Base-by-base conservation (phyloP, 2,797 vertebrate species). In the Lacerta bilineata region DNA sequence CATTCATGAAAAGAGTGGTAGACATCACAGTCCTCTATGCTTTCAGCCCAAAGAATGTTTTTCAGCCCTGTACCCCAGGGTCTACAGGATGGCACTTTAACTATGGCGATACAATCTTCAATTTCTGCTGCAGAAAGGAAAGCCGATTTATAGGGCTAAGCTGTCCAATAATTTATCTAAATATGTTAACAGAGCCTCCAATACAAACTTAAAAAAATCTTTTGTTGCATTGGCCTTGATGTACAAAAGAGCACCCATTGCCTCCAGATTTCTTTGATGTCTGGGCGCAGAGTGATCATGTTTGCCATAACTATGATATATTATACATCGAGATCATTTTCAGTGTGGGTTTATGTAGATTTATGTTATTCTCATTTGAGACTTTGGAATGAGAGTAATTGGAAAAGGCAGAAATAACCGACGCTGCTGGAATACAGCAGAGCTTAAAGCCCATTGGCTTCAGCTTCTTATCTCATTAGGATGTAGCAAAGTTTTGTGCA, bases 251-350 rank as follows among this genome's bases (percentile, higher is more conserved):
- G 15, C 66, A 84, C 27, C 17, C 39, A 15, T 27, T 77, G 77
- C 78, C 43, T 83, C 87, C 43, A 90, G 41, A 66, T 72, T 74
- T 75, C 55, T 85, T 36, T 77, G 79, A 77, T 77, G 64, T 36
- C 15, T 80, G 29, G 15, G 41, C 5, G 3, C 23, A 59, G 46
- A 85, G 36, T 61, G 64, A 77, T 82, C 43, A 81, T 64, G 66
- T 77, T 88, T 85, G 17, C 25, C 59, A 55, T 85, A 81, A 88
- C 82, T 61, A 61, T 85, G 78, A 90, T 82, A 81, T 85, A 71
- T 82, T 77, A 25, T 17, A 69, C 41, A 33, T 80, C 39, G 27
- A 46, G 41, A 59, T 90, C 71, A 88, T 81, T 81, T 72, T 36
- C 78, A 66, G 33, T 61, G 25, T 84, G 46, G 41, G 25, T 46